Conservation (phyloP, 2,113 vertebrate genomes). For the Lepisosteus oculatus region DNA sequence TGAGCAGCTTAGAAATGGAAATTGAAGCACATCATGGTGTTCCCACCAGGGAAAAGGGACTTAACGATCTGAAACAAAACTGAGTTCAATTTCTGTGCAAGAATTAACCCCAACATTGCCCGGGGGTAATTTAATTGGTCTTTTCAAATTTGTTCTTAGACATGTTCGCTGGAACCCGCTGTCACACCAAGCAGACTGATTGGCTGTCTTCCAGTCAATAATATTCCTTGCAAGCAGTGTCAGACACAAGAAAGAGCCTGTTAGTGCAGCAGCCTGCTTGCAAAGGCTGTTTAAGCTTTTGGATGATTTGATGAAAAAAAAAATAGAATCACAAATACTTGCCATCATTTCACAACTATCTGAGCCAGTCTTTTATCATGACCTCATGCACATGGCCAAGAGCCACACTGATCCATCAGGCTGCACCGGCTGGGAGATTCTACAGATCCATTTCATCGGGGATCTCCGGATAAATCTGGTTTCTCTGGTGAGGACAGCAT, state of each 20-base stretch:
- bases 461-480: too few species aligned
- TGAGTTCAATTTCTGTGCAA: conserved; percentile 36
- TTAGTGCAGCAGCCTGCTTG: too few species aligned
- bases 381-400: too few species aligned
- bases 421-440: too few species aligned
- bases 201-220: conserved; percentile 17
- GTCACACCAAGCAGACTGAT: background rate
- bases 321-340: too few species aligned
- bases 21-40: conserved; percentile 37
- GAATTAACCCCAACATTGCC: conserved; percentile 22
- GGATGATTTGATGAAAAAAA: too few species aligned
- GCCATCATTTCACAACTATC: too few species aligned
- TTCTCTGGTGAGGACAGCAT: too few species aligned
- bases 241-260: background rate
- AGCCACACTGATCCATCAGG: too few species aligned
- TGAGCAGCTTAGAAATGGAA: conserved; percentile 50
- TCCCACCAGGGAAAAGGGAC: conserved; percentile 22
- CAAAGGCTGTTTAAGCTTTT: too few species aligned
- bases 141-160: conserved; percentile 11
- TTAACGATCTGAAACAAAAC: conserved; percentile 42
- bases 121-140: conserved; percentile 19
- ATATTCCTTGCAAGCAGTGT: background rate
- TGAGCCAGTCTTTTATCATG: too few species aligned
- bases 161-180: conserved; percentile 11
- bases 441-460: too few species aligned